Evolutionary conservation across 2,888 invertebrate genomes (phyloP).

Genomic region (Amitus sp.): DNA sequence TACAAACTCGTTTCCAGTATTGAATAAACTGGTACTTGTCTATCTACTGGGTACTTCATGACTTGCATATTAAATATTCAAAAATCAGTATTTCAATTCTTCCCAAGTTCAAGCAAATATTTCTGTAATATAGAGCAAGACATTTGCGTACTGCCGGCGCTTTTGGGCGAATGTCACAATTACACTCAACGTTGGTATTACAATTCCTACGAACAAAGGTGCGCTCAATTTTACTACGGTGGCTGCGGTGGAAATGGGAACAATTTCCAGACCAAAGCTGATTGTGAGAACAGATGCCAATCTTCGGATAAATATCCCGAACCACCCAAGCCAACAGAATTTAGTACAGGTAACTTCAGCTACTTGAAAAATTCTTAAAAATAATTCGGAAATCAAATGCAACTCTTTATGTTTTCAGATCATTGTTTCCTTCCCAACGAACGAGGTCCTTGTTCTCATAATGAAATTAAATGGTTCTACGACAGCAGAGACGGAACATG

Average conservation of each 20-base stretch:
- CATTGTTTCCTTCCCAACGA: conserved; percentile 76
- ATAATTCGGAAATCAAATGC: not conserved
- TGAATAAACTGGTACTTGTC: too few relatives aligned
- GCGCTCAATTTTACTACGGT: conserved; percentile 86
- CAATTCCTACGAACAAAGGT: conserved; percentile 78
- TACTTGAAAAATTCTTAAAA: not conserved
- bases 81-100: too few relatives aligned
- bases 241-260: conserved; percentile 94
- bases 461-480: conserved; percentile 75
- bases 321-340: conserved; percentile 52
- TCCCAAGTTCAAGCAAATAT: too few relatives aligned
- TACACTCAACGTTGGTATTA: conserved; percentile 85
- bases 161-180: conserved; percentile 80
- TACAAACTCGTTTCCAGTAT: too few relatives aligned
- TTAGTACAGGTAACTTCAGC: conserved; percentile 55
- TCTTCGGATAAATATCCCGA: conserved; percentile 65
- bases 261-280: conserved; percentile 77
- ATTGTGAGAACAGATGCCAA: conserved; percentile 76
- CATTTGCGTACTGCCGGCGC: conserved; percentile 79
- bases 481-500: conserved; percentile 79
- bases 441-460: conserved; percentile 74
- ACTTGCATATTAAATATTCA: too few relatives aligned
- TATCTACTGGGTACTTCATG: too few relatives aligned
- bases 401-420: conserved; percentile 66
- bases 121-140: conserved; percentile 69